Percentiles rank a stretch among this genome's conserved stretches.
Evolutionary conservation across 2,888 invertebrate species (phyloP).

Genomic region (Agrotis puta): DNA sequence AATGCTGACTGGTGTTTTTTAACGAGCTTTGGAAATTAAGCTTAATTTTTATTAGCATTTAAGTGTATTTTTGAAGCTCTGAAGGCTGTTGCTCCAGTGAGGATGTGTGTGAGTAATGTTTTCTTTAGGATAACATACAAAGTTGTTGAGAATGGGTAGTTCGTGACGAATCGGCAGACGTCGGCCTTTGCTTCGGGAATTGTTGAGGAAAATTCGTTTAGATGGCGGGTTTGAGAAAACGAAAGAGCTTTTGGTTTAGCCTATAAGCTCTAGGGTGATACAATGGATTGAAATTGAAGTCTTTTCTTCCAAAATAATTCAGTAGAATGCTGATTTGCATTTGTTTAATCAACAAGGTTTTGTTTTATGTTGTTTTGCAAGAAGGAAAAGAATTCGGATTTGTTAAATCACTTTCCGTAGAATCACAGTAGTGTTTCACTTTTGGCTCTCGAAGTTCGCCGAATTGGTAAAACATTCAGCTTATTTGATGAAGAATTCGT

Average conservation of each 20-base stretch:
- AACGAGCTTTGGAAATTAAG: not conserved
- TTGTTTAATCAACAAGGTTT: slow-evolving; percentile 27
- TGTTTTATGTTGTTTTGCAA: slow-evolving; percentile 16
- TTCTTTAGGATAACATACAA: slow-evolving; percentile 43
- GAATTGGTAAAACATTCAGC: not conserved
- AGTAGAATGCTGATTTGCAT: slow-evolving; percentile 45
- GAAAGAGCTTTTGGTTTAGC: slow-evolving; percentile 61
- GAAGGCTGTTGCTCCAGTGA: not conserved
- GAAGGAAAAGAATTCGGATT: not conserved
- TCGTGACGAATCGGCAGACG: slow-evolving; percentile 63
- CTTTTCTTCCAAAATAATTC: slow-evolving; percentile 44
- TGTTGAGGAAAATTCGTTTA: slow-evolving; percentile 63
- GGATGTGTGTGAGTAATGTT: slow-evolving; percentile 39
- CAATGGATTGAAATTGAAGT: slow-evolving; percentile 63
- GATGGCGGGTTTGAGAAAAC: slow-evolving; percentile 57
- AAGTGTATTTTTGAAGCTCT: slow-evolving; percentile 11
- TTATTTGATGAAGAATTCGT: not conserved
- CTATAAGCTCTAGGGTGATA: slow-evolving; percentile 64
- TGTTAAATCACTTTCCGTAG: not conserved
- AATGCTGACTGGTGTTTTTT: not conserved
- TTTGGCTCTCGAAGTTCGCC: not conserved
- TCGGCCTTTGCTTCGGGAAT: slow-evolving; percentile 55
- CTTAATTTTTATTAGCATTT: slow-evolving; percentile 2
- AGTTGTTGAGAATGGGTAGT: slow-evolving; percentile 50
- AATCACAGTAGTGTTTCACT: slow-evolving; percentile 1